These are phyloP conservation scores for Papilio elwesi DNA, from an alignment of 2,888 invertebrate genomes.

Conservation along the genomic window DNA sequence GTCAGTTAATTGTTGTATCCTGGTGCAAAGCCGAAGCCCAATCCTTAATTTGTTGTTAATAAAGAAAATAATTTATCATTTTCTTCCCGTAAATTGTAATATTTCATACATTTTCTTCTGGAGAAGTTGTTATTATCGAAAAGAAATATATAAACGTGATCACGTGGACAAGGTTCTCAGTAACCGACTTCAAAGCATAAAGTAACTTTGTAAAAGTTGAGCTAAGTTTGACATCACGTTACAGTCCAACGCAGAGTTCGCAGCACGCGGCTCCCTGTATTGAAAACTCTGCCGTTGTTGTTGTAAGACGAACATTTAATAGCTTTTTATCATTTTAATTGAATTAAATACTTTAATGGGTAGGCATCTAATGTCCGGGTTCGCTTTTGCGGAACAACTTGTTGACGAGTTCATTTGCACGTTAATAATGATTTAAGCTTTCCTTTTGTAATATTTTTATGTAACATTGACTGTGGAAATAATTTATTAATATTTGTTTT, in stretches of 20 bases:
- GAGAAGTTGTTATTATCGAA: not conserved
- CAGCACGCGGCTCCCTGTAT: not conserved
- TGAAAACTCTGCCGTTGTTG: not conserved
- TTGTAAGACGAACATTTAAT: slow-evolving; percentile 11
- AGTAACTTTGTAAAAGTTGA: slow-evolving; percentile 5
- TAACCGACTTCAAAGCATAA: slow-evolving; percentile 11
- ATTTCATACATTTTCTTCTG: not conserved
- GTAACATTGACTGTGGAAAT: no score
- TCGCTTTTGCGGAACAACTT: not conserved
- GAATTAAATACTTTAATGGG: slow-evolving; percentile 2
- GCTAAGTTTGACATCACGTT: not conserved
- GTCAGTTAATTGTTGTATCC: no score
- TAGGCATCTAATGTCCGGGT: not conserved
- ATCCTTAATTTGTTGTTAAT: no score
- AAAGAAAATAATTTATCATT: no score
- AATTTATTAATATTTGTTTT: no score
- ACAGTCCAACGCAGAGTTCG: not conserved
- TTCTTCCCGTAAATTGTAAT: no score
- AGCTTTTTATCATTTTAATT: not conserved
- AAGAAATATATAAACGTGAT: not conserved
- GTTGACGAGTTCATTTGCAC: no score
- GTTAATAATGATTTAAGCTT: no score
- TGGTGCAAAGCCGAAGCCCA: no score
- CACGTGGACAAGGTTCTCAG: not conserved
- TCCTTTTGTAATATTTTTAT: no score